phyloP scores from a whole-genome alignment of 2,888 invertebrate genomes.

The Scrobipalpa costella region DNA sequence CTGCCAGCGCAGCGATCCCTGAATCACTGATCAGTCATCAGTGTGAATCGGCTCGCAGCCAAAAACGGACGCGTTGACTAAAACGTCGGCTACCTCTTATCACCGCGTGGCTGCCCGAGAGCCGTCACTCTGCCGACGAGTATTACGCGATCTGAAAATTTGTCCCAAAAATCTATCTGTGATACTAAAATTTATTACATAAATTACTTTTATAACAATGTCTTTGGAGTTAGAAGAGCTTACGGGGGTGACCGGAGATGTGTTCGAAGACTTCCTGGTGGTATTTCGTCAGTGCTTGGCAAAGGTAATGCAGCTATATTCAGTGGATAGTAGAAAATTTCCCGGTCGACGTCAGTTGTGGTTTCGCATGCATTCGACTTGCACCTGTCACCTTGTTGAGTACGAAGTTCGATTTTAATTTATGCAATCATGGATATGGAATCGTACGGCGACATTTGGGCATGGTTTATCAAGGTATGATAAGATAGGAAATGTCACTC shows the following conservation, averaged over 20 bases:
- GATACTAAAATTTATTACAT: slow-evolving; percentile 47
- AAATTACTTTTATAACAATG: slow-evolving; percentile 70
- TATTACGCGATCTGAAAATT: slow-evolving; percentile 63
- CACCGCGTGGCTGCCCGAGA: slow-evolving; percentile 39
- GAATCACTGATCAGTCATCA: slow-evolving; percentile 34
- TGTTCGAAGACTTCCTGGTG: slow-evolving; percentile 87
- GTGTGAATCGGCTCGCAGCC: slow-evolving; percentile 59
- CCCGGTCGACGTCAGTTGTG: slow-evolving; percentile 36
- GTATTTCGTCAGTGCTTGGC: slow-evolving; percentile 85
- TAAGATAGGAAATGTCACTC: background rate
- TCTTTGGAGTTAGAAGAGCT: slow-evolving; percentile 84
- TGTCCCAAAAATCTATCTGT: slow-evolving; percentile 59
- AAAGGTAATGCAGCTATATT: slow-evolving; percentile 78
- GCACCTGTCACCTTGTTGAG: slow-evolving; percentile 23
- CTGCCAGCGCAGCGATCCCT: too few species aligned
- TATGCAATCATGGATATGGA: slow-evolving; percentile 53
- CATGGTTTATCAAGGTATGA: slow-evolving; percentile 60
- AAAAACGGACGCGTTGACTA: slow-evolving; percentile 44
- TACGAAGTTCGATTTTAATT: slow-evolving; percentile 27
- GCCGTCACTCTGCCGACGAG: slow-evolving; percentile 53
- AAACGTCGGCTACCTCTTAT: slow-evolving; percentile 26
- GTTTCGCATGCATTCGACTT: slow-evolving; percentile 7
- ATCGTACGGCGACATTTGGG: slow-evolving; percentile 57
- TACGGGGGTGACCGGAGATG: slow-evolving; percentile 83
- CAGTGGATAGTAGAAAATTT: background rate